Conservation (phyloP, 2,113 vertebrate genomes). For the Capreolus pygargus region DNA sequence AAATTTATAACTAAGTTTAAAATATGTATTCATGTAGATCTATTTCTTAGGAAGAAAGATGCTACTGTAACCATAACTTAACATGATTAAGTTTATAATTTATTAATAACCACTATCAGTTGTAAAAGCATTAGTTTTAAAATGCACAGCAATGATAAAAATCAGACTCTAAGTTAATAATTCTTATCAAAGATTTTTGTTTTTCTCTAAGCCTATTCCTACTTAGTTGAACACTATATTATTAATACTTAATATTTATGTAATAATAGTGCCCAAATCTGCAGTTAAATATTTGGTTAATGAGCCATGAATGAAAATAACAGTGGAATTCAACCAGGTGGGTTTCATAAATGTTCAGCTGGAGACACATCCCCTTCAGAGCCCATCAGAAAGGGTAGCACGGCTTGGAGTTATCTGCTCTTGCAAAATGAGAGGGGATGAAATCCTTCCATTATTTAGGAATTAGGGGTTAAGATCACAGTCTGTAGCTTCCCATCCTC, state of each 20-base stretch:
- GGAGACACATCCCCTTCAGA: background rate
- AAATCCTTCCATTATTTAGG: background rate
- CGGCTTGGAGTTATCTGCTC: background rate
- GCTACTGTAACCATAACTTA: background rate
- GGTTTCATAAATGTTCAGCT: background rate
- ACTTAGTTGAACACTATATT: background rate
- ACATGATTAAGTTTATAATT: constrained; percentile 1
- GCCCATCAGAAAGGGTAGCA: background rate
- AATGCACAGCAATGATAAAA: background rate
- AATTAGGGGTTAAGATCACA: constrained; percentile 2
- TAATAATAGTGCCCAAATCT: background rate
- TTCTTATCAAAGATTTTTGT: background rate
- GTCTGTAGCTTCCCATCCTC: too few relatives aligned
- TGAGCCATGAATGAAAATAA: background rate
- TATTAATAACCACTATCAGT: background rate
- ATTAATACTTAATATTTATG: background rate
- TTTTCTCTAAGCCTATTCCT: background rate
- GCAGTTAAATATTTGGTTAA: constrained; percentile 27
- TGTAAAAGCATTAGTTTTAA: background rate
- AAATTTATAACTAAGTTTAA: constrained; percentile 40
- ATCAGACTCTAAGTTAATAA: background rate
- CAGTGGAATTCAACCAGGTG: background rate
- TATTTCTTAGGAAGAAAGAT: background rate
- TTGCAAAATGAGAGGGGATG: background rate
- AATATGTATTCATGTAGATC: background rate